Evolutionary conservation across 1,140 invertebrate species (phyloP).

Genomic region (Papilio xuthus): DNA sequence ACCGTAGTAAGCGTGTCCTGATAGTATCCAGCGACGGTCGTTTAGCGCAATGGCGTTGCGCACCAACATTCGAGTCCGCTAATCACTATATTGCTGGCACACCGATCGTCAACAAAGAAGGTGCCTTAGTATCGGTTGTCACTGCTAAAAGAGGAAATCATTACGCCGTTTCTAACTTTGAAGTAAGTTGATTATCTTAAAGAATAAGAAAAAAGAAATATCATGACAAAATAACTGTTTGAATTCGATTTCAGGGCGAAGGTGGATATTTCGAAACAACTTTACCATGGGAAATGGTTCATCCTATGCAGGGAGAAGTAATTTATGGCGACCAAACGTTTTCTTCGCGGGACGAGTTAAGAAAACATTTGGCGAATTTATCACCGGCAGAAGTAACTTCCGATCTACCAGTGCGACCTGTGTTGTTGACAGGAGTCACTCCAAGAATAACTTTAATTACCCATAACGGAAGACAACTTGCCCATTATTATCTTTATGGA

Average conservation of each 20-base stretch:
- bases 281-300: constrained; percentile 53
- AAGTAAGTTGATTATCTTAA: constrained; percentile 48
- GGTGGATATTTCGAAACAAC: constrained; percentile 69
- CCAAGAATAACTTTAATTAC: constrained; percentile 55
- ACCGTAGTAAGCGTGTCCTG: constrained; percentile 71
- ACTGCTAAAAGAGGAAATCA: constrained; percentile 64
- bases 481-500: constrained; percentile 54
- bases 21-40: constrained; percentile 63
- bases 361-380: constrained; percentile 35
- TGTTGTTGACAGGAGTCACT: constrained; percentile 47
- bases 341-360: constrained; percentile 25
- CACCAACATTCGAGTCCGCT: constrained; percentile 72
- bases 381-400: constrained; percentile 44
- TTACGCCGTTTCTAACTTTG: constrained; percentile 70
- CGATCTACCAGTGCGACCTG: constrained; percentile 42
- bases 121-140: constrained; percentile 62
- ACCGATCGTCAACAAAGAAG: constrained; percentile 63
- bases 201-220: too few species aligned
- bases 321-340: constrained; percentile 33
- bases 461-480: constrained; percentile 58
- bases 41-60: constrained; percentile 70
- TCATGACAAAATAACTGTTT: neutral
- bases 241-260: constrained; percentile 54
- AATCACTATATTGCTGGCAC: constrained; percentile 68
- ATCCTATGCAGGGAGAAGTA: constrained; percentile 40